These are phyloP conservation scores for Catocala fraxini DNA, from an alignment of 2,888 invertebrate genomes.

Conservation along the genomic window DNA sequence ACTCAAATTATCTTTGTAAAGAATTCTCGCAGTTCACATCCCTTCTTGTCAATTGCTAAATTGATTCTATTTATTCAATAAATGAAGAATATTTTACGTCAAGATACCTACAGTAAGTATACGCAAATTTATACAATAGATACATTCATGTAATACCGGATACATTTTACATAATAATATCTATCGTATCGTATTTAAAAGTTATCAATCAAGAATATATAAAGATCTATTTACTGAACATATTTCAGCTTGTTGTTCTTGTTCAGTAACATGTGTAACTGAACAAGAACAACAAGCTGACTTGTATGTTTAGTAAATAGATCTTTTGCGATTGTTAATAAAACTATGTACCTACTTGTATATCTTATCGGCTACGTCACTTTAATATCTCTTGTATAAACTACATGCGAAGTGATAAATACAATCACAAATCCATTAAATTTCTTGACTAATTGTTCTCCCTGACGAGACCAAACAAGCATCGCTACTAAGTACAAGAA, in stretches of 20 bases:
- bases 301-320: not conserved
- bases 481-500: not conserved
- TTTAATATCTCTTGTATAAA: conserved; percentile 46
- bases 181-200: not conserved
- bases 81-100: not conserved
- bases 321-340: conserved; percentile 25
- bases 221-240: no score
- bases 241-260: no score
- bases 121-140: not conserved
- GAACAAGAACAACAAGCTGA: no score
- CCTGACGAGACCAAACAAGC: not conserved
- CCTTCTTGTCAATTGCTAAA: conserved; percentile 56
- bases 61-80: conserved; percentile 46
- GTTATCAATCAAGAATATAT: not conserved
- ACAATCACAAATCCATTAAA: conserved; percentile 59
- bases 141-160: no score
- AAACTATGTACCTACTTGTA: conserved; percentile 24
- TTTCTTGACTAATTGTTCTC: conserved; percentile 42
- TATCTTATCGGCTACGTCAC: conserved; percentile 52
- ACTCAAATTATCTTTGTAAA: conserved; percentile 38
- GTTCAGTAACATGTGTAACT: no score
- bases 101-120: not conserved
- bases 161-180: no score
- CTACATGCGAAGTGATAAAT: conserved; percentile 48
- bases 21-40: conserved; percentile 36